Evolutionary conservation across 2,797 vertebrate species (phyloP), one percentile per base, ranked within the genome.

Genomic region (Semaprochilodus insignis): DNA sequence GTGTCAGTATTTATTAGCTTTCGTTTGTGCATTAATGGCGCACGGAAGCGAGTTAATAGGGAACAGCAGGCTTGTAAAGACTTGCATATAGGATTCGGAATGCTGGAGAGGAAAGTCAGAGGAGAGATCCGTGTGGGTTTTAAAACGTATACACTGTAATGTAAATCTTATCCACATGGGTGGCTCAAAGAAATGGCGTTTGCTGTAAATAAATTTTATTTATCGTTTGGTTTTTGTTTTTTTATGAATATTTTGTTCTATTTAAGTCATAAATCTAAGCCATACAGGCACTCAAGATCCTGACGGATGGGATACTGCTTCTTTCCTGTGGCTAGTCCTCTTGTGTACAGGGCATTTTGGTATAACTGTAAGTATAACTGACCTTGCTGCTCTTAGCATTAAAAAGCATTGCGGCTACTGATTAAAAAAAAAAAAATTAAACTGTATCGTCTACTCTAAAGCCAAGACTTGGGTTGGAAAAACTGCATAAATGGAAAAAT

Each of bases 221-320:
- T 77, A 80, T 82, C 67, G n/a, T n/a, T n/a, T n/a, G n/a, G n/a
- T n/a, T n/a, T n/a, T n/a, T n/a, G n/a, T n/a, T 86, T 74, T 40
- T 67, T 44, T 25, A 75, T 62, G 1, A 65, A 23, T 54, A 17
- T 80, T 40, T 69, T 15, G 66, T 36, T 78, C n/a, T 80, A 77
- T 83, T 80, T 82, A 84, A 82, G 77, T 54, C 6, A n/a, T n/a
- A n/a, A 77, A 72, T 27, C 44, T 74, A 80, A 76, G 80, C 66
- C 69, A 66, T 81, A 57, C 2, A 60, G 79, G 83, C 70, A 57
- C 74, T 81, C 79, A 72, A 74, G n/a, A 69, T 78, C 0, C 4
- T 69, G 36, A 77, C 34, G 59, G 25, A 72, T 63, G 72, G 55
- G n/a, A 36, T 19, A 11, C 5, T 55, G n/a, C 7, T 31, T 66